Evolutionary conservation across 92 coral and sea anemone genomes (phyloP).

Genomic region (Paragorgia papillata): DNA sequence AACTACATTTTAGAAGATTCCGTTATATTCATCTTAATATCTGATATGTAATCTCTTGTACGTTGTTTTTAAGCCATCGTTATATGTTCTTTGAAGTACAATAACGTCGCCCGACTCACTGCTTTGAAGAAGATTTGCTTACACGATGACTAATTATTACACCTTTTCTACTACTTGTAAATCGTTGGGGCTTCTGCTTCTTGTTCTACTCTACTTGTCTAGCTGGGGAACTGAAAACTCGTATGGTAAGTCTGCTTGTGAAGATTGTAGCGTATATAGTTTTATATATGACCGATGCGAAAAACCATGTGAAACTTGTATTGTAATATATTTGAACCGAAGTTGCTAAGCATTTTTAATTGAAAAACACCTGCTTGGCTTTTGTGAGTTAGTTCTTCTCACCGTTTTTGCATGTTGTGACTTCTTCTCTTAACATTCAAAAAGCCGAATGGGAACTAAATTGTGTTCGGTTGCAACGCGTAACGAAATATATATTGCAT

Average conservation of each 20-base stretch:
- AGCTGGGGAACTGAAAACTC: constrained; percentile 28
- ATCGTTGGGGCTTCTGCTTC: background rate
- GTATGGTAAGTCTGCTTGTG: constrained; percentile 7
- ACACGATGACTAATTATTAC: background rate
- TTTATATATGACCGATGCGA: background rate
- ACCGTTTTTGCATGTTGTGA: too few species aligned
- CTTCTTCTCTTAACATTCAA: too few species aligned
- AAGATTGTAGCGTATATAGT: background rate
- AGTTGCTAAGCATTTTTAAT: constrained; percentile 16
- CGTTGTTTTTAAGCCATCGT: too few species aligned
- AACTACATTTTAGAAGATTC: too few species aligned
- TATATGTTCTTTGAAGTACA: too few species aligned
- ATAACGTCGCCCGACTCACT: background rate
- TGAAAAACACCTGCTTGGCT: constrained; percentile 26
- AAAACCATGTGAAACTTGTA: background rate
- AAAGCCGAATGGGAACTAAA: too few species aligned
- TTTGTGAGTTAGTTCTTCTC: background rate
- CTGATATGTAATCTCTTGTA: background rate
- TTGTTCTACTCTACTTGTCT: constrained; percentile 10
- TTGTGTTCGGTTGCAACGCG: too few species aligned
- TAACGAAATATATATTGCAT: too few species aligned
- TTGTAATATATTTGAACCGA: background rate
- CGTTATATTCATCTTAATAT: too few species aligned
- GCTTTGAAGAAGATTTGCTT: background rate
- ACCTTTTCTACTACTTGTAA: constrained; percentile 2